Evolutionary conservation across 2,797 vertebrate genomes (phyloP), one percentile per base, ranked within the genome.

Genomic region (Pipistrellus kuhlii): DNA sequence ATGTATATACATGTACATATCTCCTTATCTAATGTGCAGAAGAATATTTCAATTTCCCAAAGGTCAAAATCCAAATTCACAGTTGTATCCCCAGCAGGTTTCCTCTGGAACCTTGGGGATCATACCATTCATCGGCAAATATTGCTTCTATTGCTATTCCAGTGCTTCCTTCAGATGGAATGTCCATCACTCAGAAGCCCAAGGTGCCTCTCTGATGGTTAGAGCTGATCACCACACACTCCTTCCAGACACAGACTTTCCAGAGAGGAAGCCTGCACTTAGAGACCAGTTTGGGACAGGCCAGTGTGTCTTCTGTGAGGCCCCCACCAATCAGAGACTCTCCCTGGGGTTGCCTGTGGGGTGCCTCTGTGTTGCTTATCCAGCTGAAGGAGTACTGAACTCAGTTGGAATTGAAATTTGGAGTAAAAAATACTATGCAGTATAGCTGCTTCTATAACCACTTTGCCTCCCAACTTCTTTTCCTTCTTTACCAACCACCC

Each of bases 251-350:
- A 25, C 32, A 87, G 94, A 91, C 25, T 72, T 93, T 35, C 32
- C 78, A 96, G 84, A 84, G 77, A 80, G 5, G 90, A 87, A 91
- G 93, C 21, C 80, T 85, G 48, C 94, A 57, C 51, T 94, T 76
- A 21, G 55, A 95, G 59, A n/a, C 46, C 76, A 20, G 4, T 69
- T 95, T 94, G 87, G 30, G 72, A 41, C 30, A 82, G 38, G 55
- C 59, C 6, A 71, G 62, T 82, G 48, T 9, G 0, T 77, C 92
- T 81, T 95, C 97, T 93, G 48, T 94, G 84, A 95, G 88, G 76
- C 88, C 88, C 94, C 94, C 96, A 88, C 96, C 96, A 97, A 95
- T 97, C 81, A 73, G 90, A 64, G 96, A 90, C 53, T 66, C 96
- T 84, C 66, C 89, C 94, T 71, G 91, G 97, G 96, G 95, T 32